These are phyloP conservation scores for Cheilosia scutellata DNA, from an alignment of 2,888 invertebrate species.

Conservation along the genomic window DNA sequence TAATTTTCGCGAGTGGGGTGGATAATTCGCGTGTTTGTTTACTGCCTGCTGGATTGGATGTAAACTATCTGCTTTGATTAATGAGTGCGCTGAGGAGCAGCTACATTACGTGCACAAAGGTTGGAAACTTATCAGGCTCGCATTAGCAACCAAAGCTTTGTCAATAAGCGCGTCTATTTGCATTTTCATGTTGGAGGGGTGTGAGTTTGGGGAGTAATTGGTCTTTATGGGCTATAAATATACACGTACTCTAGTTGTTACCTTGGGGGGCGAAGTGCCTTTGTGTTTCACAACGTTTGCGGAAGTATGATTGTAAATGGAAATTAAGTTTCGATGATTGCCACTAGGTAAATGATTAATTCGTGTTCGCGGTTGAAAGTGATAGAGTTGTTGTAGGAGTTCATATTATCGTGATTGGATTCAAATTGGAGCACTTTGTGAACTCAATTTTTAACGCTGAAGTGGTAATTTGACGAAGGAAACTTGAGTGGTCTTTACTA, in stretches of 20 bases:
- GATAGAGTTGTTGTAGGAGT: background rate
- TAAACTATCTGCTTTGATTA: constrained; percentile 50
- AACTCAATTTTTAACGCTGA: no score
- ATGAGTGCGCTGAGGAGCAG: constrained; percentile 27
- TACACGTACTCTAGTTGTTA: constrained; percentile 2
- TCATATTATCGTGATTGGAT: no score
- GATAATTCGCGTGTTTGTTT: constrained; percentile 45
- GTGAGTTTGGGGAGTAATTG: background rate
- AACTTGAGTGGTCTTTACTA: no score
- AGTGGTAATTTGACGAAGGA: no score
- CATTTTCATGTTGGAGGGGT: background rate
- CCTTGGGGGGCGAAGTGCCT: constrained; percentile 6
- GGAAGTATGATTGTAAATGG: constrained; percentile 7
- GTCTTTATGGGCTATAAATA: constrained; percentile 33
- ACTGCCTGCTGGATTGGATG: constrained; percentile 13
- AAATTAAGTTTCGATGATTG: constrained; percentile 16
- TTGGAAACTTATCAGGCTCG: constrained; percentile 24
- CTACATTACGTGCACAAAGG: constrained; percentile 30
- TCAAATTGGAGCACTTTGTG: no score
- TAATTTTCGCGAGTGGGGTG: constrained; percentile 20
- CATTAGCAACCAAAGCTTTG: constrained; percentile 38
- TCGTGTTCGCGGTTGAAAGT: background rate
- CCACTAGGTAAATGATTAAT: constrained; percentile 2
- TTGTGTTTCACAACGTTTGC: background rate
- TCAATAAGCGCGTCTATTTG: constrained; percentile 43